Evolutionary conservation across 1,140 invertebrate genomes (phyloP).

Genomic region (Neotoxoptera formosana): DNA sequence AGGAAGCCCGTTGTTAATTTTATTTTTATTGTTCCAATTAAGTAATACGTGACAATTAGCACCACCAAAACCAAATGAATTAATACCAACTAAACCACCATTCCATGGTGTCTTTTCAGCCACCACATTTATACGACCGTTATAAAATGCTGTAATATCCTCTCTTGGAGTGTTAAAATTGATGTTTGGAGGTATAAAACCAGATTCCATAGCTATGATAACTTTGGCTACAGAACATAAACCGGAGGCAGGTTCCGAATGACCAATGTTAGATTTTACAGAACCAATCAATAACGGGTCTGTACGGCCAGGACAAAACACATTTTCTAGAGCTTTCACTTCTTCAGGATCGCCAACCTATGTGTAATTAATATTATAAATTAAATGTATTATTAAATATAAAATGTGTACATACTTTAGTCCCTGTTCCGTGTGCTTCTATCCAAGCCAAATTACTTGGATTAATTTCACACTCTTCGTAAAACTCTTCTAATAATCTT

Average conservation of each 20-base stretch:
- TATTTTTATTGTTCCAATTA: slow-evolving; percentile 67
- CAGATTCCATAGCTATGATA: slow-evolving; percentile 75
- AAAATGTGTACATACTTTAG: slow-evolving; percentile 59
- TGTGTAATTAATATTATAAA: slow-evolving; percentile 65
- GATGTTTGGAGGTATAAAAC: slow-evolving; percentile 75
- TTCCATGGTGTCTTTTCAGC: slow-evolving; percentile 71
- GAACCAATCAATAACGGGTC: slow-evolving; percentile 84
- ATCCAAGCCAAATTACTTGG: slow-evolving; percentile 79
- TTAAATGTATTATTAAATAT: neutral
- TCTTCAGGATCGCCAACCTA: slow-evolving; percentile 88
- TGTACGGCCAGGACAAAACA: slow-evolving; percentile 75
- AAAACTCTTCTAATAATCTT: slow-evolving; percentile 81
- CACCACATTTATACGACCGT: slow-evolving; percentile 73
- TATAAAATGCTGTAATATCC: slow-evolving; percentile 72
- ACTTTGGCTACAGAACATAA: slow-evolving; percentile 83
- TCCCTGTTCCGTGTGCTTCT: slow-evolving; percentile 90
- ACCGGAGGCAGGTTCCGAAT: slow-evolving; percentile 90
- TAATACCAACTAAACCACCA: slow-evolving; percentile 68
- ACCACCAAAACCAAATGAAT: slow-evolving; percentile 73
- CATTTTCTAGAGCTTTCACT: slow-evolving; percentile 80
- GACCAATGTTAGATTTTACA: slow-evolving; percentile 93
- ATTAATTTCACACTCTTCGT: slow-evolving; percentile 80
- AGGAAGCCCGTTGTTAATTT: slow-evolving; percentile 66
- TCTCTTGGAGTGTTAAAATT: slow-evolving; percentile 74
- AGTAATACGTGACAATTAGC: slow-evolving; percentile 75